Conservation (phyloP, 2,888 invertebrate species). For the Drosophila putrida region DNA sequence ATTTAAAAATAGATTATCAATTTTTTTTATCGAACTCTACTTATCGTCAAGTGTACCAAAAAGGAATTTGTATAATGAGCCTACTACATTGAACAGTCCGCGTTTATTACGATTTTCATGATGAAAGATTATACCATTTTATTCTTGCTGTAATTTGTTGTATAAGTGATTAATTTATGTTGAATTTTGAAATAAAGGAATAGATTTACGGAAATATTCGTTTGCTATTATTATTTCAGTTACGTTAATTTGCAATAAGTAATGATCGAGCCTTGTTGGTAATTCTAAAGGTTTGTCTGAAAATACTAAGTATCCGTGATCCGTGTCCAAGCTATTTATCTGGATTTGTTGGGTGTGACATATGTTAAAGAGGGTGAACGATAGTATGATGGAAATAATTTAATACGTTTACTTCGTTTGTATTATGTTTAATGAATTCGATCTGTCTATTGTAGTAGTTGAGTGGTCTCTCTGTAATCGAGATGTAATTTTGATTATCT, state of each 20-base stretch:
- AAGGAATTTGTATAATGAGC: neutral
- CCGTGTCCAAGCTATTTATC: neutral
- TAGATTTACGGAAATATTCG: neutral
- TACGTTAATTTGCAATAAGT: neutral
- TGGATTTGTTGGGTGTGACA: neutral
- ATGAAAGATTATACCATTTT: constrained; percentile 3
- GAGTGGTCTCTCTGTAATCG: too few relatives aligned
- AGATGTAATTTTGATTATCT: too few relatives aligned
- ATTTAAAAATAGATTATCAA: neutral
- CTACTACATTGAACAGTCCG: constrained; percentile 3
- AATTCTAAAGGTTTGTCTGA: neutral
- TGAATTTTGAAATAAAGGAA: neutral
- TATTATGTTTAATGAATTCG: too few relatives aligned
- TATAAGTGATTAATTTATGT: neutral
- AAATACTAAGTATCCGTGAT: neutral
- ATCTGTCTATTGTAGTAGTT: too few relatives aligned
- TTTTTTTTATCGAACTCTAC: neutral
- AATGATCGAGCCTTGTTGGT: neutral
- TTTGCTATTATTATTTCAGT: constrained; percentile 6
- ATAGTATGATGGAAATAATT: neutral
- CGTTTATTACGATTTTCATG: constrained; percentile 1
- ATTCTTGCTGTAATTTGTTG: constrained; percentile 8
- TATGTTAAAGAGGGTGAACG: neutral
- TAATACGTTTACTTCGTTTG: too few relatives aligned
- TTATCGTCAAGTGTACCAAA: constrained; percentile 10